Evolutionary conservation across 2,888 invertebrate species (phyloP), one percentile per base, ranked within the genome.

Genomic region (Polyommatus iphigenia): DNA sequence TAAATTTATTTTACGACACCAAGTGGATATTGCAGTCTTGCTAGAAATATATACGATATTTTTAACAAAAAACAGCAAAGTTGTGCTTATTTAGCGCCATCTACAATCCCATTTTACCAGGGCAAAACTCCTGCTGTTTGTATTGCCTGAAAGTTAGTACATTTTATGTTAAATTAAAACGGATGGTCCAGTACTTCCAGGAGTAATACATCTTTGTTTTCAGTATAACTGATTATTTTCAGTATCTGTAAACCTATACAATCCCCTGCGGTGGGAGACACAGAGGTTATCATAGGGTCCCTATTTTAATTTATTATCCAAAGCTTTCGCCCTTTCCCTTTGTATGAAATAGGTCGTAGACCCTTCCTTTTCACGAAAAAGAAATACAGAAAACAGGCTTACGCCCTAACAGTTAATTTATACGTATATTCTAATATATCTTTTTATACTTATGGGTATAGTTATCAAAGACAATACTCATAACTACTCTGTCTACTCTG

Each of bases 261-360:
- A 83, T 67, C 84, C 82, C 83, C 82, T 82, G 82, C 80, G 81
- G 85, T 85, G 88, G 90, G 89, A 90, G 90, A 88, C 84, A 85
- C 41, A 89, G 87, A 90, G 91, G 92, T 91, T 91, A 92, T 92
- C 91, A 91, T 88, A 85, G 83, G 88, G 85, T 18, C 87, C 89
- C 90, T 92, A 92, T 93, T 92, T 92, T 92, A 93, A 92, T 93
- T 93, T 91, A 93, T 93, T 92, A 91, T 86, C 86, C 87, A 84
- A 83, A 88, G 87, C 89, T 88, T 87, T 87, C 86, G 89, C 90
- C 92, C 93, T 91, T 91, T 87, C 83, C 85, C 85, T 87, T 86
- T 86, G 86, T 85, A 84, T 85, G 86, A 87, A 87, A 89, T 87
- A 83, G 88, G 86, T 85, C 88, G 86, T 88, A 89, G 87, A 90